Percentiles rank a stretch among this genome's conserved stretches.
These are phyloP conservation scores for Drymodes brunneopygia DNA, from an alignment of 2,113 vertebrate genomes.

Conservation along the genomic window DNA sequence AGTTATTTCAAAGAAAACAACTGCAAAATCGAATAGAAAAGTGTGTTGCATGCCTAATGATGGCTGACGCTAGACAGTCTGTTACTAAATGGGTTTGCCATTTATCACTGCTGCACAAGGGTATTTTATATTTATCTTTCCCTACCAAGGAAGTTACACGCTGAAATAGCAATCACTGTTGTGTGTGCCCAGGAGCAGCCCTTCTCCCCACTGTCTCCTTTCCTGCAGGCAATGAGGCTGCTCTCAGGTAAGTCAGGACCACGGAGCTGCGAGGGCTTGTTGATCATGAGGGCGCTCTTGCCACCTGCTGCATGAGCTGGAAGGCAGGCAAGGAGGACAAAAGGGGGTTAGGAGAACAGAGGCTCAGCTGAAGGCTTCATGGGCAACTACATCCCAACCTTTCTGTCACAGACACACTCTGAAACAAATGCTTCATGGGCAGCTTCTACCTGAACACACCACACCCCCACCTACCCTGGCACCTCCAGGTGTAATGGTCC, in stretches of 20 bases:
- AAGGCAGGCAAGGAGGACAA: background rate
- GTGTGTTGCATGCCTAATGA: background rate
- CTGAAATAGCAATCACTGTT: accelerated
- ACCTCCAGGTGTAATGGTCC: background rate
- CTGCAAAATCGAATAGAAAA: background rate
- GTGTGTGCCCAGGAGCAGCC: background rate
- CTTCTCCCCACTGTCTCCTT: background rate
- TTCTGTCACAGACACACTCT: background rate
- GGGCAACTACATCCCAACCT: background rate
- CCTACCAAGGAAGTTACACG: background rate
- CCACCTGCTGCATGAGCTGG: background rate
- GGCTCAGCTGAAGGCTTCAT: background rate
- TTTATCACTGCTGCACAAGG: background rate
- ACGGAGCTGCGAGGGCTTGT: background rate
- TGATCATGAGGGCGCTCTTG: background rate
- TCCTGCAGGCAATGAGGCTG: background rate
- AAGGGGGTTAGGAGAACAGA: background rate
- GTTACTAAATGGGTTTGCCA: background rate
- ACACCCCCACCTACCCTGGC: background rate
- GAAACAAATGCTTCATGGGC: background rate
- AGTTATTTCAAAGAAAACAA: background rate
- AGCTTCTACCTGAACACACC: background rate
- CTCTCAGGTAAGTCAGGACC: background rate
- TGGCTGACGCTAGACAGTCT: background rate
- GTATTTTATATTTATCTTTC: background rate